Conservation (phyloP, 2,888 invertebrate genomes). For the Blastobasis adustella region DNA sequence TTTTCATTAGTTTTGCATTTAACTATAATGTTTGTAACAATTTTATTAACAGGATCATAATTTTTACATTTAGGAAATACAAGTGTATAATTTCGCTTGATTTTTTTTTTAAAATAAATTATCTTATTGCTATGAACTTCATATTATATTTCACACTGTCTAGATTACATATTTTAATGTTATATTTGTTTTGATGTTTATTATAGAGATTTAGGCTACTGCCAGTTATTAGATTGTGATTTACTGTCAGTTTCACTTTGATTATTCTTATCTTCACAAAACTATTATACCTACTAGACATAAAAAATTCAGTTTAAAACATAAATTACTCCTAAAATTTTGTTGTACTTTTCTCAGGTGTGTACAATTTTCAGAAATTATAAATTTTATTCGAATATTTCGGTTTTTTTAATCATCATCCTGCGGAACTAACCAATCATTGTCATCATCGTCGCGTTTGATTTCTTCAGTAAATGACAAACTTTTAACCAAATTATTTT, state of each 20-base stretch:
- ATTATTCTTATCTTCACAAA: conserved; percentile 30
- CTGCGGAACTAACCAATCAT: conserved; percentile 39
- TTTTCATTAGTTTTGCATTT: conserved; percentile 54
- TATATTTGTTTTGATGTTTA: conserved; percentile 26
- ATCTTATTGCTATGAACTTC: not conserved
- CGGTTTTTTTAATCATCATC: conserved; percentile 40
- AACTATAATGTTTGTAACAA: conserved; percentile 33
- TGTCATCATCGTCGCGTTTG: conserved; percentile 26
- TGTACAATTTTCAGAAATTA: conserved; percentile 73
- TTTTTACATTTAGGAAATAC: conserved; percentile 22
- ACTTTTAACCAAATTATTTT: conserved; percentile 31
- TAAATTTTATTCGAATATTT: conserved; percentile 66
- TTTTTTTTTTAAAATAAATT: not conserved
- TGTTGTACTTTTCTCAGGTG: conserved; percentile 69
- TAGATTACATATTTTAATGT: conserved; percentile 20
- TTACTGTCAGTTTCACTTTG: conserved; percentile 39
- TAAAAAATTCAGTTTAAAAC: too few species aligned
- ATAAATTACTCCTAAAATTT: conserved; percentile 51
- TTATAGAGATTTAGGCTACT: conserved; percentile 16
- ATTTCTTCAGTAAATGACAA: conserved; percentile 24
- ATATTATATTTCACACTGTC: conserved; percentile 1
- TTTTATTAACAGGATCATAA: conserved; percentile 17
- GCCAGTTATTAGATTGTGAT: conserved; percentile 41
- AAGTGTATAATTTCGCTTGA: not conserved
- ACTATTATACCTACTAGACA: too few species aligned